Conservation (phyloP, 2,113 vertebrate genomes). For the Puffinus mauretanicus region DNA sequence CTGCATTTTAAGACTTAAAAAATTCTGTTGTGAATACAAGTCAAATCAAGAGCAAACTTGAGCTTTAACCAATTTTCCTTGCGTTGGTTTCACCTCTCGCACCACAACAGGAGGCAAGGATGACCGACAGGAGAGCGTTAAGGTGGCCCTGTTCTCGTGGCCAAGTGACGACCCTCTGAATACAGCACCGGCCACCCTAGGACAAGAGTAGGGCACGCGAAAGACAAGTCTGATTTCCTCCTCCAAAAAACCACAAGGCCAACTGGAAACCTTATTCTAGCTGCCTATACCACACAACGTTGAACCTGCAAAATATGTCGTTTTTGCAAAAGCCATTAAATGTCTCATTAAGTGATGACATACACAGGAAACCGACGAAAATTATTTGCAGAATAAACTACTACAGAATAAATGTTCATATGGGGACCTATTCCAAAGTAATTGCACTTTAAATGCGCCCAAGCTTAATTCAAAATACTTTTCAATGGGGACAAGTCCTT, state of each 20-base stretch:
- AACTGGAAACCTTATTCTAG: neutral
- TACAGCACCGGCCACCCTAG: neutral
- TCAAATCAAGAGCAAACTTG: neutral
- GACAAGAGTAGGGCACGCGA: rapidly evolving
- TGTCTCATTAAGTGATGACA: neutral
- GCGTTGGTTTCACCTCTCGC: neutral
- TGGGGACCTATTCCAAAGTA: neutral
- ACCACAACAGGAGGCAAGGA: neutral
- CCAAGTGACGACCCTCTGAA: neutral
- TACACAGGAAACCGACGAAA: neutral
- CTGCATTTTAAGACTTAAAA: neutral
- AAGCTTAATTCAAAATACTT: neutral
- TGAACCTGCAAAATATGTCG: neutral
- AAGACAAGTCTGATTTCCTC: neutral
- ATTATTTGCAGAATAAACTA: neutral
- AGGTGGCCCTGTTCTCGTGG: neutral
- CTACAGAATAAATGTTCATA: neutral
- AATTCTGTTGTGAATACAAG: neutral
- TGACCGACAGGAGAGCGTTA: neutral
- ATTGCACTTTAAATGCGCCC: neutral
- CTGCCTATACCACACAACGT: neutral
- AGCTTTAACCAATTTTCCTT: neutral
- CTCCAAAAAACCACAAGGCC: neutral
- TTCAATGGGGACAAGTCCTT: neutral
- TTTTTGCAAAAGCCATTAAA: neutral